A percentile compares a stretch with the other conserved stretches of the same genome.
Evolutionary conservation across 2,797 vertebrate genomes (phyloP).

Genomic region (Pipistrellus nathusii): DNA sequence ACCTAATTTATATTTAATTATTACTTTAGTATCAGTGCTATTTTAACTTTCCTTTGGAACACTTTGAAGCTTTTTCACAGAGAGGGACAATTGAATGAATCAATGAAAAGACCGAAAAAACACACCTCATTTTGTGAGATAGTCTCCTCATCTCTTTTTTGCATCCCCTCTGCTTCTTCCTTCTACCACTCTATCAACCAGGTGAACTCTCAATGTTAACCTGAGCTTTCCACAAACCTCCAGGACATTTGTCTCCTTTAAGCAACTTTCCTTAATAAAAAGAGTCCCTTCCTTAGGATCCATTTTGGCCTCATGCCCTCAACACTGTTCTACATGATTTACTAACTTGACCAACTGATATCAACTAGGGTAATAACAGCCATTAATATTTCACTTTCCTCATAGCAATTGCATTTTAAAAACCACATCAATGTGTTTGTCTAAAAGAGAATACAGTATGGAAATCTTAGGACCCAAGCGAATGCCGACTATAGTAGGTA

Average conservation of each 20-base stretch:
- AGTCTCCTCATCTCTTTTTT: background rate
- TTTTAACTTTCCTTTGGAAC: background rate
- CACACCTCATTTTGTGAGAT: background rate
- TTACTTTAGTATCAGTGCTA: background rate
- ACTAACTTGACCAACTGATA: background rate
- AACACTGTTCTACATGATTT: background rate
- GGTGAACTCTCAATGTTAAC: background rate
- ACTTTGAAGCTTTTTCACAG: slow-evolving; percentile 17
- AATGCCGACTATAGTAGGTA: background rate
- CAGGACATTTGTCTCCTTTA: background rate
- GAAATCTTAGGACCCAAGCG: background rate
- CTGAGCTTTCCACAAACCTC: background rate
- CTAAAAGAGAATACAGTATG: background rate
- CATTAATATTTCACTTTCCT: background rate
- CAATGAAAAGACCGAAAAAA: background rate
- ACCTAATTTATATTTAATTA: background rate
- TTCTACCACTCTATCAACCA: background rate
- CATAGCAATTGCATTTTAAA: background rate
- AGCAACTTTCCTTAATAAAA: background rate
- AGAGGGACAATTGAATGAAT: background rate
- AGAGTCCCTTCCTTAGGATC: background rate
- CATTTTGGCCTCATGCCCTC: background rate
- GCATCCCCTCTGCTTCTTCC: background rate
- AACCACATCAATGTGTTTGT: background rate
- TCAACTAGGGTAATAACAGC: background rate